Evolutionary conservation across 2,113 vertebrate species (phyloP), one percentile per base, ranked within the genome.

Genomic region (Rhabdornis inornatus): DNA sequence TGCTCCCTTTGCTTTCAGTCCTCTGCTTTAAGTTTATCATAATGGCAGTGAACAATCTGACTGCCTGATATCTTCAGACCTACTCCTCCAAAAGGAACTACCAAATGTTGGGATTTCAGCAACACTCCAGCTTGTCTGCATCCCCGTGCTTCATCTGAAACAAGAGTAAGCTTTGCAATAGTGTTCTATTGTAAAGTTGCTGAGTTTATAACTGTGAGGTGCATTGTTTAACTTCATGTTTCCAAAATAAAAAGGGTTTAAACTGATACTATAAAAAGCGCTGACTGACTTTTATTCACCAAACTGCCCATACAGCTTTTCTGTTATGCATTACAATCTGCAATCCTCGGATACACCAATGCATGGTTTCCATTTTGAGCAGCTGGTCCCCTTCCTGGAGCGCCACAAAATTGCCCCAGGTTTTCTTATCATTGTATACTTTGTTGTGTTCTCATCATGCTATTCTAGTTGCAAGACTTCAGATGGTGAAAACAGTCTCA

Each of bases 161-260:
- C 65, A 87, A 71, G 93, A 96, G 84, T 89, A 72, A 87, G 92
- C 83, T 93, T 96, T 94, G 86, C 70, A 81, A 15, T 91, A 94
- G 79, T 9, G 8, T 57, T 87, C 86, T 89, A 3, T 80, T 89
- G 86, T 78, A 79, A 33, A 90, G 86, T 56, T 92, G 97, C 98
- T 97, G 97, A 97, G 94, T 90, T 94, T n/a, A 39, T 78, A 83
- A 86, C 69, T 97, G 90, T 39, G 90, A 82, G 28, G 35, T 89
- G 78, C 75, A 95, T 92, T 97, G 96, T 96, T 95, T 92, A 91
- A 92, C 88, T 87, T 95, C 65, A 37, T 84, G 81, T 94, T 95
- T 90, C 82, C 79, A 94, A 97, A 96, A 94, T 94, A 92, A 92
- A 95, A 94, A 89, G 96, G 96, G 82, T 92, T 96, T 96, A 94